A percentile compares a stretch with the other conserved stretches of the same genome.
Conservation (phyloP, 2,113 vertebrate genomes). For the Enhydra lutris region DNA sequence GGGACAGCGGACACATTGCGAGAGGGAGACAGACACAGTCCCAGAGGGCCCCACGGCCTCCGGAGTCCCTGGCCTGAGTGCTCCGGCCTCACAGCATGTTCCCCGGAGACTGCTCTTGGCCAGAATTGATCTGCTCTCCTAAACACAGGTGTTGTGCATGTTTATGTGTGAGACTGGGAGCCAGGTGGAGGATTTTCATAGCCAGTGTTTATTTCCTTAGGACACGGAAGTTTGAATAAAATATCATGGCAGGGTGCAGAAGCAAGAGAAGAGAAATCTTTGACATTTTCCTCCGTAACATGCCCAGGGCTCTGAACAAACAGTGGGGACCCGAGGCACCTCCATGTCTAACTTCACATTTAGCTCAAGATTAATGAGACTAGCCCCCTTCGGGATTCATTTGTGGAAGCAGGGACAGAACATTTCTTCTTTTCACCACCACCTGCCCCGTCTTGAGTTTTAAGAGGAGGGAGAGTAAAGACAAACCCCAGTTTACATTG, state of each 20-base stretch:
- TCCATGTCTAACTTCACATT: constrained; percentile 56
- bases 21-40: constrained; percentile 46
- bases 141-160: constrained; percentile 25
- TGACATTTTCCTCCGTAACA: constrained; percentile 40
- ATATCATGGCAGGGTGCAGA: constrained; percentile 45
- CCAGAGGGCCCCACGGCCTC: constrained; percentile 20
- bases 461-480: background rate
- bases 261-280: constrained; percentile 14
- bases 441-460: background rate
- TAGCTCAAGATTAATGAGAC: constrained; percentile 43
- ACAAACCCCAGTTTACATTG: background rate
- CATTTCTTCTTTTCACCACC: background rate
- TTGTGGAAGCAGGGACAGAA: constrained; percentile 4
- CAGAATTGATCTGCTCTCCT: background rate
- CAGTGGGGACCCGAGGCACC: background rate
- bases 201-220: constrained; percentile 53
- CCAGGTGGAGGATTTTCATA: constrained; percentile 21
- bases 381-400: background rate
- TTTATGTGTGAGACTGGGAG: constrained; percentile 39
- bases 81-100: background rate
- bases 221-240: constrained; percentile 50
- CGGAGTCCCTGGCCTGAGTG: constrained; percentile 37
- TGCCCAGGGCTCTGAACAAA: constrained; percentile 41
- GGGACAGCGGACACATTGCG: constrained; percentile 56
- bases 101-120: constrained; percentile 17